Evolutionary conservation across 2,888 invertebrate species (phyloP).

Genomic region (Epistrophella euchroma): DNA sequence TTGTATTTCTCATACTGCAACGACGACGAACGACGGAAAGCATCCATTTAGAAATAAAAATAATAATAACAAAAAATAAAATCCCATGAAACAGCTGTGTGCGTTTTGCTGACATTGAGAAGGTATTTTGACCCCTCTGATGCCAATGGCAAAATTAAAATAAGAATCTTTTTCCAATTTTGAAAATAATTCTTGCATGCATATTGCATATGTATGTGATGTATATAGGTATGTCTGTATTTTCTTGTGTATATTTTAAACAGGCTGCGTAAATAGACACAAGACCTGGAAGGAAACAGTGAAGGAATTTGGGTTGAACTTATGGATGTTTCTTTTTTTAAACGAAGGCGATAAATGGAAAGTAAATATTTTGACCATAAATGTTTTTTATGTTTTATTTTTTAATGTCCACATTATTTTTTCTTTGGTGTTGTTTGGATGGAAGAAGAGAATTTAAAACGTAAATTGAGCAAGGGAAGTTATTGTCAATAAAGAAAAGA

Average conservation of each 20-base stretch:
- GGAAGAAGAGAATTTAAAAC: not conserved
- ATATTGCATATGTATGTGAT: not conserved
- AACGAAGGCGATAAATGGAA: slow-evolving; percentile 30
- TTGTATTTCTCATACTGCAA: not conserved
- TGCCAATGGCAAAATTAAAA: slow-evolving; percentile 43
- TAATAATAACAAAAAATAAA: not conserved
- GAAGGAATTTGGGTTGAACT: slow-evolving; percentile 38
- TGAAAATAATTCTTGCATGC: slow-evolving; percentile 18
- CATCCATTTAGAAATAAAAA: slow-evolving; percentile 29
- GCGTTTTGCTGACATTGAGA: slow-evolving; percentile 58
- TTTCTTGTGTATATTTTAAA: slow-evolving; percentile 1
- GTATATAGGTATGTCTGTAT: not conserved
- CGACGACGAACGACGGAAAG: not conserved
- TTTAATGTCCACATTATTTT: slow-evolving; percentile 3
- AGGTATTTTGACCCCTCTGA: slow-evolving; percentile 68
- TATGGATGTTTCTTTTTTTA: slow-evolving; percentile 13
- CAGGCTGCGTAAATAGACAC: slow-evolving; percentile 46
- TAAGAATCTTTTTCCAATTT: slow-evolving; percentile 53
- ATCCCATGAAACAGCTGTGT: slow-evolving; percentile 60
- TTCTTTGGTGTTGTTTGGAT: not conserved
- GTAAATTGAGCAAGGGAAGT: slow-evolving; percentile 46
- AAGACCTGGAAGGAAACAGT: slow-evolving; percentile 29
- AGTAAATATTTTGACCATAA: slow-evolving; percentile 43
- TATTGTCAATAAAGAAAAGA: slow-evolving; percentile 24
- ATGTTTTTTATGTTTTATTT: slow-evolving; percentile 4